These are phyloP conservation scores for Lithobates pipiens DNA, from an alignment of 2,797 vertebrate genomes.

Conservation along the genomic window DNA sequence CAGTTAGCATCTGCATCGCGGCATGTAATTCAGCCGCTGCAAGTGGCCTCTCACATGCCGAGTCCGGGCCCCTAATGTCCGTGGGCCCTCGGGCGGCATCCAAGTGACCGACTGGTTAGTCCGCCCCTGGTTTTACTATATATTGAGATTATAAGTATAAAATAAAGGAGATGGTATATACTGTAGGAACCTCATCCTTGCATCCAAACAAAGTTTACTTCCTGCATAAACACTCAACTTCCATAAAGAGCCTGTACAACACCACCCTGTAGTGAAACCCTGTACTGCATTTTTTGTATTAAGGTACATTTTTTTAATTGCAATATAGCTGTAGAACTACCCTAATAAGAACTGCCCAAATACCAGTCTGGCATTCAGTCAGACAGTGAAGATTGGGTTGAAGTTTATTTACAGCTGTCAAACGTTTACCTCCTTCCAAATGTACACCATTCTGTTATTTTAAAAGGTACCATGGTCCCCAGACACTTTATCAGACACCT, in stretches of 20 bases:
- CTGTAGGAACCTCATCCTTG: too few relatives aligned
- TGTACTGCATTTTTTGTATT: background rate
- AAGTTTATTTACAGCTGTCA: constrained; percentile 5
- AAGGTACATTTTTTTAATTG: background rate
- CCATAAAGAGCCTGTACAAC: background rate
- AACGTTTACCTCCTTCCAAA: constrained; percentile 14
- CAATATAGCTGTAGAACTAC: background rate
- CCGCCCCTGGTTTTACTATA: too few relatives aligned
- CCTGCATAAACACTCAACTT: background rate
- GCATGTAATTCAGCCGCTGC: too few relatives aligned
- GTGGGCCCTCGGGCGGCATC: too few relatives aligned
- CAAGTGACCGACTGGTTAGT: too few relatives aligned
- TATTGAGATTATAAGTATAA: too few relatives aligned
- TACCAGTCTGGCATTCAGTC: background rate
- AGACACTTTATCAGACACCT: constrained; percentile 48
- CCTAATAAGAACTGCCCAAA: background rate
- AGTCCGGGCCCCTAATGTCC: too few relatives aligned
- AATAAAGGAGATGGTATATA: too few relatives aligned
- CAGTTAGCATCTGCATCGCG: too few relatives aligned
- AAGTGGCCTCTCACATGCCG: too few relatives aligned
- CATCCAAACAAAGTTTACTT: background rate
- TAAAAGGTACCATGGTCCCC: constrained; percentile 35
- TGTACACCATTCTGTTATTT: constrained; percentile 5
- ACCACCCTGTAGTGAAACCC: background rate
- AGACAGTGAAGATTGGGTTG: background rate